phyloP scores from a whole-genome alignment of 2,888 invertebrate species.

The Phytoseiulus persimilis region DNA sequence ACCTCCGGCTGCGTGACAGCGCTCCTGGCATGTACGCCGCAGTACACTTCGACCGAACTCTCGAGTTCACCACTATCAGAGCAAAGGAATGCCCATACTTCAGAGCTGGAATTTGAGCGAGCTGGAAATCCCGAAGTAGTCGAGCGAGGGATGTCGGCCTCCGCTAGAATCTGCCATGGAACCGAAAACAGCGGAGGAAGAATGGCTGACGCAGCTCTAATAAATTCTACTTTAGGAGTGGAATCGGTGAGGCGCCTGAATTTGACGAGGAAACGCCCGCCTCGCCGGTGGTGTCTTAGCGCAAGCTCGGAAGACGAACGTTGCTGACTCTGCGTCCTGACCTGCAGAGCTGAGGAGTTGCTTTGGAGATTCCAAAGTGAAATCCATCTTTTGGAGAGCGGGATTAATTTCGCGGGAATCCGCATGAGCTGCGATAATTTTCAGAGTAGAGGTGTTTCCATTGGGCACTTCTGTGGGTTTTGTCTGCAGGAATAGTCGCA shows the following conservation, averaged over 20 bases:
- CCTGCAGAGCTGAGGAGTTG: neutral
- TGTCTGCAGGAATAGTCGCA: too few species aligned
- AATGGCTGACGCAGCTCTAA: slow-evolving; percentile 5
- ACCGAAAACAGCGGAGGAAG: neutral
- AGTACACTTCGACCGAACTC: too few species aligned
- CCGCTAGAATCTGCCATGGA: too few species aligned
- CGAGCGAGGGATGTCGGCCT: too few species aligned
- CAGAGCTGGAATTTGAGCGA: too few species aligned
- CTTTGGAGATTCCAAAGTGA: neutral
- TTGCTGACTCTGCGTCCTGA: neutral
- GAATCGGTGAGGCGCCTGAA: neutral
- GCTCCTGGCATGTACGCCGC: too few species aligned
- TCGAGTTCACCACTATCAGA: too few species aligned
- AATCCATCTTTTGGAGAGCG: neutral
- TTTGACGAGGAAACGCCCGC: neutral
- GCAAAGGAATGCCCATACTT: too few species aligned
- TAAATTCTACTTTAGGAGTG: neutral
- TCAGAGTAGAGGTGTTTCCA: too few species aligned
- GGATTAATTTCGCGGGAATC: neutral
- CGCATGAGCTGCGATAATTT: neutral
- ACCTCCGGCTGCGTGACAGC: too few species aligned
- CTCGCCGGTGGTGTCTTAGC: neutral
- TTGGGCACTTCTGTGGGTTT: too few species aligned
- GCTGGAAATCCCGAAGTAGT: too few species aligned
- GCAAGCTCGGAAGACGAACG: neutral